Percentiles rank a stretch among this genome's conserved stretches.
Evolutionary conservation across 2,113 vertebrate species (phyloP).

Genomic region (Sander vitreus): DNA sequence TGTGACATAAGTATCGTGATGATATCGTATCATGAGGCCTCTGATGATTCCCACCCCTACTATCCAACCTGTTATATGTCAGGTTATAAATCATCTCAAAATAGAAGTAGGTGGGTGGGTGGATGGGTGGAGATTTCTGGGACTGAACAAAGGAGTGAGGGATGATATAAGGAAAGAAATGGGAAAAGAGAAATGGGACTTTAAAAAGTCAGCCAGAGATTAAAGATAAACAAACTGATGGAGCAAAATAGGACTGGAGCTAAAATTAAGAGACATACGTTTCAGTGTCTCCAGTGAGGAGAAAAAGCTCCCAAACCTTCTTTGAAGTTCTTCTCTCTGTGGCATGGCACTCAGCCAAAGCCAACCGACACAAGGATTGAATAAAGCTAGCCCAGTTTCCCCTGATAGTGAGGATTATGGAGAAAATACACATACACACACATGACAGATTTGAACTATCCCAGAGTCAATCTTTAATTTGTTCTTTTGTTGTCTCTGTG

Average conservation of each 20-base stretch:
- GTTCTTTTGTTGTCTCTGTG: not conserved
- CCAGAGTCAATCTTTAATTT: conserved; percentile 12
- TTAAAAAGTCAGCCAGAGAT: conserved; percentile 35
- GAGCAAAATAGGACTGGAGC: conserved; percentile 59
- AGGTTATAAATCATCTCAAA: not conserved
- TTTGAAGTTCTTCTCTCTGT: conserved; percentile 67
- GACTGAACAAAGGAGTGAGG: not conserved
- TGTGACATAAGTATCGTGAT: too few species aligned
- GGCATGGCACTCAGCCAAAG: conserved; percentile 49
- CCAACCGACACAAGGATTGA: conserved; percentile 61
- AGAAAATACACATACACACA: conserved; percentile 21
- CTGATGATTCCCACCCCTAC: too few species aligned
- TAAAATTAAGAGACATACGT: conserved; percentile 53
- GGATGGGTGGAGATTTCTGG: not conserved
- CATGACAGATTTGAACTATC: not conserved
- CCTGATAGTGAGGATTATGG: conserved; percentile 24
- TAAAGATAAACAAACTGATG: conserved; percentile 63
- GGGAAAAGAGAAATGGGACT: conserved; percentile 1
- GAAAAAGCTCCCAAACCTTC: conserved; percentile 38
- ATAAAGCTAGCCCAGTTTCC: conserved; percentile 47
- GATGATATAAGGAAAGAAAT: not conserved
- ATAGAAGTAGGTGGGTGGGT: not conserved
- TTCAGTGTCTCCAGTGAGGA: conserved; percentile 45
- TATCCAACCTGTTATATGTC: not conserved
- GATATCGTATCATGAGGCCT: too few species aligned